These are phyloP conservation scores for Eublepharis macularius DNA, from an alignment of 2,113 vertebrate genomes.

Conservation along the genomic window DNA sequence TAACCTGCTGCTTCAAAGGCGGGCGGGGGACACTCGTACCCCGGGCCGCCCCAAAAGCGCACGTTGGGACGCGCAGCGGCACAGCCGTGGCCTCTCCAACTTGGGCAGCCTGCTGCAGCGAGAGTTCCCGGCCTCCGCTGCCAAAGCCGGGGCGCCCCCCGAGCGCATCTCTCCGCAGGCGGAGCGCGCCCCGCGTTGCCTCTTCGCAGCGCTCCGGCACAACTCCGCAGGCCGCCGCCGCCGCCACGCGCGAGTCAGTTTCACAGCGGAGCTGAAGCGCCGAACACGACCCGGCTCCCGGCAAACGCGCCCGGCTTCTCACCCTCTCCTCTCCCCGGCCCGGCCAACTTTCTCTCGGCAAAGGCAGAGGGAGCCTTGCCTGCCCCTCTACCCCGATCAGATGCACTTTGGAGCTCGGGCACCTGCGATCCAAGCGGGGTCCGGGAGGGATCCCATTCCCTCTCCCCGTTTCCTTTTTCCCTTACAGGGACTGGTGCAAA, in stretches of 20 bases:
- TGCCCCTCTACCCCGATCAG: background rate
- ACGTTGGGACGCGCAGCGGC: slow-evolving; percentile 9
- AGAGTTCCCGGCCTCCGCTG: background rate
- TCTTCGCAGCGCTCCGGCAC: background rate
- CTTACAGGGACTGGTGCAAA: background rate
- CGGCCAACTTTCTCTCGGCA: slow-evolving; percentile 8
- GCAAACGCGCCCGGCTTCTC: background rate
- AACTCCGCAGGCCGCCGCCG: slow-evolving; percentile 48
- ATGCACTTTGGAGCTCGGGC: background rate
- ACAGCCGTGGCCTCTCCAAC: background rate
- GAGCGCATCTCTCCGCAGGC: background rate
- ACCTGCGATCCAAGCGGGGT: background rate
- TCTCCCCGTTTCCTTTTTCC: too few species aligned
- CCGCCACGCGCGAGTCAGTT: slow-evolving; percentile 45
- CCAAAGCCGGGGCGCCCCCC: background rate
- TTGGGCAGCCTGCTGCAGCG: background rate
- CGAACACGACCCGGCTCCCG: background rate
- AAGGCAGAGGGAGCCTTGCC: too few species aligned
- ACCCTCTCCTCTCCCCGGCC: background rate
- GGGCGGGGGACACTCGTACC: slow-evolving; percentile 54
- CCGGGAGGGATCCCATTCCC: background rate
- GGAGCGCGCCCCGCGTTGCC: slow-evolving; percentile 26
- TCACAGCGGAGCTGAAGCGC: slow-evolving; percentile 33
- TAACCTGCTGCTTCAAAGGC: slow-evolving; percentile 55
- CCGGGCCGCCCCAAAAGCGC: slow-evolving; percentile 51